phyloP scores from a whole-genome alignment of 2,888 invertebrate species.

The Latheticus oryzae region DNA sequence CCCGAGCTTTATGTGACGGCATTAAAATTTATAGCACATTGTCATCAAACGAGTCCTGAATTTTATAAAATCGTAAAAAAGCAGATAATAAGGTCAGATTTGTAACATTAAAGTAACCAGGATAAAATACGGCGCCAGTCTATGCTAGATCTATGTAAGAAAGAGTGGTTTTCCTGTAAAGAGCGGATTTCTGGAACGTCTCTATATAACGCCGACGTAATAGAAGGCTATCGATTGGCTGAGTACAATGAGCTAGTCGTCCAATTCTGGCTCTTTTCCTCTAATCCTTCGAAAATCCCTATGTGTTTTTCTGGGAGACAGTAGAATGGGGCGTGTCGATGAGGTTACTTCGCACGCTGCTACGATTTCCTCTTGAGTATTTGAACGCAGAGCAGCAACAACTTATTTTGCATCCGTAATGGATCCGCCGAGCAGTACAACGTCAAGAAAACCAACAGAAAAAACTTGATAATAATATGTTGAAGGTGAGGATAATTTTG shows the following conservation, averaged over 20 bases:
- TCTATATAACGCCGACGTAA: slow-evolving; percentile 37
- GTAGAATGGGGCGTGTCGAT: slow-evolving; percentile 64
- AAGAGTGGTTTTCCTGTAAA: too few relatives aligned
- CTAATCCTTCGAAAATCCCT: slow-evolving; percentile 33
- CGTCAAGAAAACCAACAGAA: slow-evolving; percentile 9
- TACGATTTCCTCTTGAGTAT: slow-evolving; percentile 29
- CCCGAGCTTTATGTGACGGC: slow-evolving; percentile 14
- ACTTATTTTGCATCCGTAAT: not conserved
- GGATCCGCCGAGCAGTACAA: slow-evolving; percentile 11
- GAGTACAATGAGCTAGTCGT: slow-evolving; percentile 42
- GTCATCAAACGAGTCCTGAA: slow-evolving; percentile 6
- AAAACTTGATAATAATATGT: slow-evolving; percentile 41
- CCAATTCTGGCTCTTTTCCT: slow-evolving; percentile 38
- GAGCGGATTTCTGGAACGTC: slow-evolving; percentile 7
- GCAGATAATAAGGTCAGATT: slow-evolving; percentile 1
- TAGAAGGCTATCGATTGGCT: slow-evolving; percentile 51
- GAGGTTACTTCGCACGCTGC: slow-evolving; percentile 48
- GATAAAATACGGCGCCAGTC: not conserved
- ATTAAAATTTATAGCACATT: slow-evolving; percentile 32
- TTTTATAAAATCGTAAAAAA: slow-evolving; percentile 16
- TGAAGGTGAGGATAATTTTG: slow-evolving; percentile 25
- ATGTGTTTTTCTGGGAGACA: slow-evolving; percentile 50
- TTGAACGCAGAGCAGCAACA: slow-evolving; percentile 22
- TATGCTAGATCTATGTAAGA: too few relatives aligned
- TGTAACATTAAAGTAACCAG: not conserved